Evolutionary conservation across 2,797 vertebrate genomes (phyloP).

Genomic region (Staurois parvus): DNA sequence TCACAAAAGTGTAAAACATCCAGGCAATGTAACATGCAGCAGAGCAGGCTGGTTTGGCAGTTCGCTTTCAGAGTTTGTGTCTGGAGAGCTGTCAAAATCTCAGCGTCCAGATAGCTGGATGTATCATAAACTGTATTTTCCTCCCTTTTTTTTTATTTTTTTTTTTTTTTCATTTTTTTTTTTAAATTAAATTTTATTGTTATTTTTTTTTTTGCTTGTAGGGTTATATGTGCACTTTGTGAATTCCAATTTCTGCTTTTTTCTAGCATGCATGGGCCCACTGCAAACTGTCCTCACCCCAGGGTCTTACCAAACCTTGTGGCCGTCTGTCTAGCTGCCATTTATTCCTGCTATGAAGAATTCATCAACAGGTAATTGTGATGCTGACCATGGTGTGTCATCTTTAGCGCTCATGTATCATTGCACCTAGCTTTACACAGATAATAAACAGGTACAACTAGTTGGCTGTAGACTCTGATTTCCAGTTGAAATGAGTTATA

Average conservation of each 20-base stretch:
- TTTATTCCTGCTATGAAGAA: slow-evolving; percentile 98
- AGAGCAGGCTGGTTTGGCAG: too few relatives aligned
- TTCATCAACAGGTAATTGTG: slow-evolving; percentile 97
- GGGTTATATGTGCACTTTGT: not conserved
- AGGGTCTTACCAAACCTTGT: slow-evolving; percentile 98
- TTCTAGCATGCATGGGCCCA: slow-evolving; percentile 97
- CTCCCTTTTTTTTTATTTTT: not conserved
- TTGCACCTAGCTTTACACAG: not conserved
- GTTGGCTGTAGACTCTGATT: not conserved
- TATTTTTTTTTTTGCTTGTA: not conserved
- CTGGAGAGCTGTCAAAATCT: too few relatives aligned
- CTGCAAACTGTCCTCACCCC: slow-evolving; percentile 96
- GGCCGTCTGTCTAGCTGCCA: slow-evolving; percentile 96
- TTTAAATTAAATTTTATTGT: too few relatives aligned
- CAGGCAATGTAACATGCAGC: too few relatives aligned
- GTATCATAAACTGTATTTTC: not conserved
- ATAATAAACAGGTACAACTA: too few relatives aligned
- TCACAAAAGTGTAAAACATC: too few relatives aligned
- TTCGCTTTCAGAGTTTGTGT: too few relatives aligned
- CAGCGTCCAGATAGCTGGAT: too few relatives aligned
- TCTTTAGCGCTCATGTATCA: not conserved
- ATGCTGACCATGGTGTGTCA: not conserved
- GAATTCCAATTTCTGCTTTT: not conserved
- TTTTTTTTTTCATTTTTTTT: not conserved
- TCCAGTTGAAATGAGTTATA: too few relatives aligned